A percentile compares a stretch with the other conserved stretches of the same genome.
Evolutionary conservation across 2,888 invertebrate species (phyloP).

Genomic region (Embidobia sp.): DNA sequence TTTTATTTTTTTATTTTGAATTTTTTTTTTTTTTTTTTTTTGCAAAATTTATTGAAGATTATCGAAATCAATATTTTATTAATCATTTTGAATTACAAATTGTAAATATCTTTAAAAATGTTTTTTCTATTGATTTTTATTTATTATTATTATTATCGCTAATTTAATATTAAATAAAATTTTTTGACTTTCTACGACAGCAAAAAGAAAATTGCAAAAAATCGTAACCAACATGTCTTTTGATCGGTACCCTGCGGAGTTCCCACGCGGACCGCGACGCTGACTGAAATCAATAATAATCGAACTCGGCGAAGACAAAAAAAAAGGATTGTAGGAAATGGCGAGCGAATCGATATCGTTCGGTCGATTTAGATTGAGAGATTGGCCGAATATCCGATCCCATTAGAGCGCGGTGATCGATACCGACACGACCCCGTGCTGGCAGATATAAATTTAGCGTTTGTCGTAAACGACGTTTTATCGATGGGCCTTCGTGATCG

Average conservation of each 20-base stretch:
- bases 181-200: too few species aligned
- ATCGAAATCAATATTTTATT: too few species aligned
- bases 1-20: too few species aligned
- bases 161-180: too few species aligned
- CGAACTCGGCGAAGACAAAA: constrained; percentile 16
- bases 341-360: constrained; percentile 71
- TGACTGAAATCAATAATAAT: constrained; percentile 51
- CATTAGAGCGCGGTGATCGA: constrained; percentile 69
- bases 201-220: neutral
- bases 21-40: too few species aligned
- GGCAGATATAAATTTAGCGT: constrained; percentile 70
- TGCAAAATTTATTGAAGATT: too few species aligned
- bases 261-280: constrained; percentile 75
- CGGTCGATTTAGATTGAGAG: constrained; percentile 80
- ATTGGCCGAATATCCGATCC: constrained; percentile 71
- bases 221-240: neutral
- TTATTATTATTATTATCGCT: too few species aligned
- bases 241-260: constrained; percentile 74
- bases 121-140: too few species aligned
- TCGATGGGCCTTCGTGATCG: constrained; percentile 45
- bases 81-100: too few species aligned
- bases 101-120: too few species aligned
- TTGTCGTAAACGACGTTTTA: constrained; percentile 65
- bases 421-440: constrained; percentile 61
- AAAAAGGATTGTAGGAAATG: constrained; percentile 42